Conservation (phyloP, 1,140 invertebrate genomes). For the Megalopta genalis region DNA sequence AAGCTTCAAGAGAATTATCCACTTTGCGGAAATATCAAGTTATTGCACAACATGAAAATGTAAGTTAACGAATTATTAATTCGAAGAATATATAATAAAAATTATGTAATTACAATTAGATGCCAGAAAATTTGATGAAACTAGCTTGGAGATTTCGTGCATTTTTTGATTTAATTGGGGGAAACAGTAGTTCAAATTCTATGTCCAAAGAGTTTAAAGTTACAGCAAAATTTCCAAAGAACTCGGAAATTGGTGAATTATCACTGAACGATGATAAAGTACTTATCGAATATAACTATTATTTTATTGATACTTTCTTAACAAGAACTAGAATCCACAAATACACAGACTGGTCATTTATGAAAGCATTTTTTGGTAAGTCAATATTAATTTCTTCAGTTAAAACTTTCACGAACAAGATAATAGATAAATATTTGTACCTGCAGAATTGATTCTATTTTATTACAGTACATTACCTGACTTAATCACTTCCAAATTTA, state of each 20-base stretch:
- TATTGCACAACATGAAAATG: constrained; percentile 69
- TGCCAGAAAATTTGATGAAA: constrained; percentile 67
- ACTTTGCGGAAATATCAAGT: constrained; percentile 75
- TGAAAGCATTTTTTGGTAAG: constrained; percentile 71
- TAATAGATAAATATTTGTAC: constrained; percentile 28
- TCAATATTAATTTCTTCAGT: not conserved
- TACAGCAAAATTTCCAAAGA: constrained; percentile 69
- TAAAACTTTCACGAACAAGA: not conserved
- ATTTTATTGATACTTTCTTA: constrained; percentile 70
- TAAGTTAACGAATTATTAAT: constrained; percentile 54
- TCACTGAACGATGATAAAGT: constrained; percentile 69
- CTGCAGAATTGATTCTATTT: constrained; percentile 39
- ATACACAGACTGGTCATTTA: constrained; percentile 70
- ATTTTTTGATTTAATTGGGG: constrained; percentile 70
- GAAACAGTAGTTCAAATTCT: constrained; percentile 55
- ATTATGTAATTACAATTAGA: constrained; percentile 54
- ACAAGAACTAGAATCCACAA: constrained; percentile 73
- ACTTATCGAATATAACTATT: constrained; percentile 64
- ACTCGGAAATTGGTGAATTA: constrained; percentile 66
- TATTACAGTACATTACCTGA: constrained; percentile 44
- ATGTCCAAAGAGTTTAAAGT: constrained; percentile 64
- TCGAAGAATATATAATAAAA: constrained; percentile 7
- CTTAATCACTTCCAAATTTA: constrained; percentile 57
- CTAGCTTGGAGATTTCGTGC: constrained; percentile 66
- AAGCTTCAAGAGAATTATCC: constrained; percentile 74